Evolutionary conservation across 2,113 vertebrate genomes (phyloP), one percentile per base, ranked within the genome.

Genomic region (Phalacrocorax brasilianus): DNA sequence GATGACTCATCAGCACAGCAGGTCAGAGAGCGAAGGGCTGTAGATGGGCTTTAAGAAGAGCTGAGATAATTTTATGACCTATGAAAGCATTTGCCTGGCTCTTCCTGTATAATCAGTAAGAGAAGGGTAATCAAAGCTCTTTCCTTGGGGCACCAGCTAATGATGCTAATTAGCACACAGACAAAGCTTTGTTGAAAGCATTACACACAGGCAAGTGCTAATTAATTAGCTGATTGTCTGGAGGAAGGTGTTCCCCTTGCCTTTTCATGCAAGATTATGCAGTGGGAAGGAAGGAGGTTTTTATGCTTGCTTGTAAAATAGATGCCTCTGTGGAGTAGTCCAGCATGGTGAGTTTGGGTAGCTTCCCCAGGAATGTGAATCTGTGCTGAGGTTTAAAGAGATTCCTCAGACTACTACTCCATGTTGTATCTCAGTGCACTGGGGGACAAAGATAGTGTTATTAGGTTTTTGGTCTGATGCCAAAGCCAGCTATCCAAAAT

Each of bases 201-300:
- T 75, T 92, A 62, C 53, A 94, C 27, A 7, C 50, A 93, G 70
- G 62, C 84, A 79, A 85, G 45, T 66, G 50, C 77, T 96, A 97
- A 97, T 96, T 95, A 97, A 95, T 97, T 95, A 93, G 86, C 89
- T 95, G 94, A 92, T 95, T 93, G 55, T 95, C 59, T 91, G 35
- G n/a, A 65, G 58, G 58, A 92, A 92, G 42, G 74, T 91, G n/a
- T 93, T 91, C 49, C 65, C 24, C 38, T 85, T 80, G 81, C 30
- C 47, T 44, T 63, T 47, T 83, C 35, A 15, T 91, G 55, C 27
- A 45, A 77, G 23, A 78, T 30, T 93, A 50, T 44, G n/a, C 33
- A 89, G 35, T 27, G 20, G 70, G 22, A 86, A 89, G 62, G 56
- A 79, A 66, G 49, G 17, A 66, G 15, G 9, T 12, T 24, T 24